Conservation (phyloP, 2,113 vertebrate species). For the Illadopsis cleaveri region DNA sequence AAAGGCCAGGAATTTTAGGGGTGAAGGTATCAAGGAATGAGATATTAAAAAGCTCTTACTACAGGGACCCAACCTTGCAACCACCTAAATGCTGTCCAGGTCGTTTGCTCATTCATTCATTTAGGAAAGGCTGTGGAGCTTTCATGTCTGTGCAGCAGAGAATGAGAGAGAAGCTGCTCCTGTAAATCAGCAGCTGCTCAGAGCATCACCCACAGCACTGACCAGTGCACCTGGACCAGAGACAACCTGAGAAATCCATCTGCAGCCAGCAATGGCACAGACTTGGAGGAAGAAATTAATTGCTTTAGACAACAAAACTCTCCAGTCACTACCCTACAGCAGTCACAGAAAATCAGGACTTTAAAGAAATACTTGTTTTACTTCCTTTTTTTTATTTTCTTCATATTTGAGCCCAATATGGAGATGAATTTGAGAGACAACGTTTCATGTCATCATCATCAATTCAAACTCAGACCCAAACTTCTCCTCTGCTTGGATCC, state of each 20-base stretch:
- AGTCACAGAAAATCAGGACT: neutral
- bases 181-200: neutral
- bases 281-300: neutral
- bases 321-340: too few species aligned
- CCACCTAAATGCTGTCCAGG: neutral
- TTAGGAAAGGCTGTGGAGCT: neutral
- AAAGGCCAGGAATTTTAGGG: neutral
- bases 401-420: neutral
- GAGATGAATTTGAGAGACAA: neutral
- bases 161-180: neutral
- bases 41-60: neutral
- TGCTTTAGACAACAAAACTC: neutral
- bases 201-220: neutral
- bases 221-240: neutral
- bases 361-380: neutral
- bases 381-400: neutral
- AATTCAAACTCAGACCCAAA: neutral
- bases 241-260: neutral
- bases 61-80: neutral
- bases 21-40: neutral
- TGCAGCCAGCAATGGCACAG: neutral
- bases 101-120: neutral
- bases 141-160: neutral
- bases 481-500: neutral
- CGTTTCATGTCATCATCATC: fast-evolving